Evolutionary conservation across 2,888 invertebrate genomes (phyloP), one percentile per base, ranked within the genome.

Genomic region (Morinoia aosen): DNA sequence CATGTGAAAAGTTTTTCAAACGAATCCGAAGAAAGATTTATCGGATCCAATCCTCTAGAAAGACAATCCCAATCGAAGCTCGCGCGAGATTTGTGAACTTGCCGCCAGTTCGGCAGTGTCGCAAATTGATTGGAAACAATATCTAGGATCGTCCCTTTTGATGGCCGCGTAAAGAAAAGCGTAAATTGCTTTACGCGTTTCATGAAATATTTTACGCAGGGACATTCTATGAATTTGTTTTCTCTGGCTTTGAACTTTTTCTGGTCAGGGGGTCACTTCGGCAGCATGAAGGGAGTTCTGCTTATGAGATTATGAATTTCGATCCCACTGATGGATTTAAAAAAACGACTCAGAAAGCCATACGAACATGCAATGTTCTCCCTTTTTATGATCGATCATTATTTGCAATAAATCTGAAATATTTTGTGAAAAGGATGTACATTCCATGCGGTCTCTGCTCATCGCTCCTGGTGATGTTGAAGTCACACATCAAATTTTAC

Each of bases 41-140:
- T 76, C 25, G 76, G 76, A 33, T 33, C 76, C 76, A 76, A 25
- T 76, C 33, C 76, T 76, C 76, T 76, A 33, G 76, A 76, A 76
- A 76, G 76, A 76, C 76, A 76, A 76, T 76, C 76, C 76, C 76
- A 76, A 76, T 76, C 76, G 76, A 76, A 76, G 76, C 76, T 76
- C 76, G 76, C 76, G 16, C 10, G 76, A 76, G 76, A 76, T 76
- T 76, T 76, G 76, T 76, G 76, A 76, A 76, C 76, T 76, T 76
- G 25, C 76, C 76, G 76, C 76, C 76, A 76, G 76, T 76, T 76
- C 25, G 76, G 76, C 76, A 25, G 76, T 33, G 76, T 76, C 76
- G 76, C 76, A 76, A 76, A 76, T 76, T 76, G 76, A 76, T 76
- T 76, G 76, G 25, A 76, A 76, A 76, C 76, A 76, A 76, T 76